Evolutionary conservation across 2,888 invertebrate genomes (phyloP), one percentile per base, ranked within the genome.

Genomic region (Tribolium freemani): DNA sequence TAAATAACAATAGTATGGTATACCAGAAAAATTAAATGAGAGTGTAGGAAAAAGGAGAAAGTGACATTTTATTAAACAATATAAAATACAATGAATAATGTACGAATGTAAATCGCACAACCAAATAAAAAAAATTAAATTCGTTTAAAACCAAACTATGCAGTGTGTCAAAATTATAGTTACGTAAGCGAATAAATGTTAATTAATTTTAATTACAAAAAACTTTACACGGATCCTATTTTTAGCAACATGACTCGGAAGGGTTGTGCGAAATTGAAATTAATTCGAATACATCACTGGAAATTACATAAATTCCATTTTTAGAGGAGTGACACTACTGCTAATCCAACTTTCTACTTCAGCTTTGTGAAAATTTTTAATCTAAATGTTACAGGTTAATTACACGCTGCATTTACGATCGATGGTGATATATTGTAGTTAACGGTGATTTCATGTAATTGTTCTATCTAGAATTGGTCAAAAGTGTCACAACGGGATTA

Each of bases 371-470:
- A 48, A 16, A 48, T 13, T 48, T 38, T 48, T 48, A 48, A 53
- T 21, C 10, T 53, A 53, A 53, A n/a, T 10, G 21, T 26, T 54
- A 9, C 20, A 20, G 21, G 26, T 26, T 10, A 30, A 57, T 57
- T 57, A 30, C 56, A 56, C 26, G 38, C 44, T 57, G 56, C 56
- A 38, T 57, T 57, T 57, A 38, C 16, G 38, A 57, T 57, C 56
- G 11, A 57, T 57, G 30, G 13, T 57, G 30, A 38, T 10, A 10
- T 38, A 38, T 38, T 31, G 38, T 8, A 16, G 38, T 38, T 57
- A 30, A 16, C 53, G 16, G 31, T 38, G 38, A 13, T 38, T 57
- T 54, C n/a, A 10, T 11, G 16, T 44, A 57, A 44, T 57, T 57
- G 6, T n/a, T 53, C n/a, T 8, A 26, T 10, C 26, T 26, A 10